phyloP scores from a whole-genome alignment of 2,113 vertebrate genomes.

The Sprattus sprattus region DNA sequence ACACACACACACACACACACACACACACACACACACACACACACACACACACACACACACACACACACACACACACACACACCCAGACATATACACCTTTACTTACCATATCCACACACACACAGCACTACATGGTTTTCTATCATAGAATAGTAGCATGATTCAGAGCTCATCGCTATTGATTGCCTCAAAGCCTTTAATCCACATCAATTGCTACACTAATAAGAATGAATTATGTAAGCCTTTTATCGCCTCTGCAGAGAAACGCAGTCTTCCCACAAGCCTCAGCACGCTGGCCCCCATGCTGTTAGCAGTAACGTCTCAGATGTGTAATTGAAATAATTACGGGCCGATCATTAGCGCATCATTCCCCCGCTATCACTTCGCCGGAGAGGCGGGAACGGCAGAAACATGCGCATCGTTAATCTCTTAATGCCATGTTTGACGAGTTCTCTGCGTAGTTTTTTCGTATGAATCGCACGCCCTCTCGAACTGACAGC shows the following conservation, averaged over 20 bases:
- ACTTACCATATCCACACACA: neutral
- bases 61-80: neutral
- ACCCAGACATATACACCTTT: neutral
- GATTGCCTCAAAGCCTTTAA: constrained; percentile 35
- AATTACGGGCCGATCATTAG: constrained; percentile 44
- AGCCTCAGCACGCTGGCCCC: neutral
- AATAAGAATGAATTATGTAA: constrained; percentile 18
- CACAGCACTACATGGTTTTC: neutral
- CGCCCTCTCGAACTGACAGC: neutral
- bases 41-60: neutral
- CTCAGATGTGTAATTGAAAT: constrained; percentile 47
- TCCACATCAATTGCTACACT: constrained; percentile 37
- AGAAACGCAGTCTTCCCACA: neutral
- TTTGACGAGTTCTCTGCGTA: neutral
- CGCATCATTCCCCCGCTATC: constrained; percentile 5
- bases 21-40: neutral
- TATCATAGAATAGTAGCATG: neutral
- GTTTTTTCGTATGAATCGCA: neutral
- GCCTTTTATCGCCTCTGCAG: neutral
- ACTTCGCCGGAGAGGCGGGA: neutral
- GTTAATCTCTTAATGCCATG: constrained; percentile 18
- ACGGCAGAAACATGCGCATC: neutral
- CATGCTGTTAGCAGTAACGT: constrained; percentile 14
- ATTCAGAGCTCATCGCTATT: neutral
- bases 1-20: neutral